phyloP scores from a whole-genome alignment of 1,140 invertebrate species.

The Drosophila sechellia region DNA sequence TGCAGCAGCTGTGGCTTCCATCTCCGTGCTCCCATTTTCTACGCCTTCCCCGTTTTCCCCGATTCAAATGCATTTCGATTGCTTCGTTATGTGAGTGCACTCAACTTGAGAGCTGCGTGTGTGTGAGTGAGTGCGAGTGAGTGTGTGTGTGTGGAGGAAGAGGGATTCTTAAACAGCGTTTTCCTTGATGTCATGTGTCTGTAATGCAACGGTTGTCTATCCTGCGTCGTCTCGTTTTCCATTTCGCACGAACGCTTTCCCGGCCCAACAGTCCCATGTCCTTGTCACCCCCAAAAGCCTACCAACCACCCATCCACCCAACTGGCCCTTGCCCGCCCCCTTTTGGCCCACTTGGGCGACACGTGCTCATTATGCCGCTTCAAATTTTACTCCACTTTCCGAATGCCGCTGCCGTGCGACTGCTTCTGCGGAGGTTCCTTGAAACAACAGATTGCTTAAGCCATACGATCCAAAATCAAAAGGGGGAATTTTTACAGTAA shows the following conservation, averaged over 20 bases:
- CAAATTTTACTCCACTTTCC: slow-evolving; percentile 69
- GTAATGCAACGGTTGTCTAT: slow-evolving; percentile 36
- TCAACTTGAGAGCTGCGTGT: slow-evolving; percentile 56
- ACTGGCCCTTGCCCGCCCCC: background rate
- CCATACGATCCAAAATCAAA: background rate
- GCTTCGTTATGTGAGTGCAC: slow-evolving; percentile 72
- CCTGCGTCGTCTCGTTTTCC: slow-evolving; percentile 33
- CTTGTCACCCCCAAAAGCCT: slow-evolving; percentile 17
- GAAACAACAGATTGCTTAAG: slow-evolving; percentile 3
- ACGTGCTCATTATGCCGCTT: slow-evolving; percentile 76
- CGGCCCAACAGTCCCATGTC: slow-evolving; percentile 23
- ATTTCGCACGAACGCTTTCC: slow-evolving; percentile 52
- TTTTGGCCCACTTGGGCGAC: slow-evolving; percentile 60
- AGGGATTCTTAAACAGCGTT: slow-evolving; percentile 63
- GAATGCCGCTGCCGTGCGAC: slow-evolving; percentile 7
- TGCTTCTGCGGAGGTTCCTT: slow-evolving; percentile 36
- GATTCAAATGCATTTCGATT: slow-evolving; percentile 81
- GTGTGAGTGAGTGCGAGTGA: background rate
- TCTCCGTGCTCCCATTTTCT: slow-evolving; percentile 29
- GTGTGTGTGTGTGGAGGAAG: slow-evolving; percentile 15
- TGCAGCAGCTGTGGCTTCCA: slow-evolving; percentile 39
- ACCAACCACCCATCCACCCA: background rate
- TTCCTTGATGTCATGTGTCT: slow-evolving; percentile 61
- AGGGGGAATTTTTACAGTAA: background rate
- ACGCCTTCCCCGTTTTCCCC: slow-evolving; percentile 23